phyloP scores from a whole-genome alignment of 2,113 vertebrate species.

The Xenotilapia leptura region DNA sequence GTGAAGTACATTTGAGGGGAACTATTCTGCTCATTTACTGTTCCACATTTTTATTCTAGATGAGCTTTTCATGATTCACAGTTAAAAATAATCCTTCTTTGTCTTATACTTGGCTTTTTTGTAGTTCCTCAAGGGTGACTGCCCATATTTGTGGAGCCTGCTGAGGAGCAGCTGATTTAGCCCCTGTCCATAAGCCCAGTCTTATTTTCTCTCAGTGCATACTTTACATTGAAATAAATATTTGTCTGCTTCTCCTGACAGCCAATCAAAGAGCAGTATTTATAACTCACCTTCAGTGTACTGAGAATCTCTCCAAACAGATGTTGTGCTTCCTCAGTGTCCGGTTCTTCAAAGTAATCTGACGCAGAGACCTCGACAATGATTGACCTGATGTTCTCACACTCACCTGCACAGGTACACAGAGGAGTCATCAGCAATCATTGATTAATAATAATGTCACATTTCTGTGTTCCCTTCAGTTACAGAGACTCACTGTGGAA shows the following conservation, averaged over 20 bases:
- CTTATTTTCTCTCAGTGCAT: not conserved
- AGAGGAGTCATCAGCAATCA: not conserved
- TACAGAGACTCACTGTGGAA: constrained; percentile 81
- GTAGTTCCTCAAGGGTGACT: not conserved
- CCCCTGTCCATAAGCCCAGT: rapidly evolving
- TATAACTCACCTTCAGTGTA: constrained; percentile 78
- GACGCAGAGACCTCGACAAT: constrained; percentile 79
- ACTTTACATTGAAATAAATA: not conserved
- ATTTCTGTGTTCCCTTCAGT: not conserved
- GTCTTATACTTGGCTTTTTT: not conserved
- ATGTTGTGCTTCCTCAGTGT: constrained; percentile 80
- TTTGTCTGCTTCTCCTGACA: not conserved
- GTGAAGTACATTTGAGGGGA: not conserved
- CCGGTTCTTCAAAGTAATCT: constrained; percentile 89
- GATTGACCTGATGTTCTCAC: constrained; percentile 80
- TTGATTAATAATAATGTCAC: rapidly evolving
- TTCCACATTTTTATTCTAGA: not conserved
- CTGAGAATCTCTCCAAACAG: constrained; percentile 87
- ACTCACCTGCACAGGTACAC: constrained; percentile 70
- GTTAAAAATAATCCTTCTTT: not conserved
- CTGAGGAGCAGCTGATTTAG: not conserved
- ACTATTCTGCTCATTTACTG: not conserved
- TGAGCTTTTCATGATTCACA: not conserved
- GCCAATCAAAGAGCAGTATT: not conserved
- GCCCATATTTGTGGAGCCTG: not conserved